Base-by-base conservation (phyloP, 1,140 invertebrate genomes). In the Tyrophagus putrescentiae region DNA sequence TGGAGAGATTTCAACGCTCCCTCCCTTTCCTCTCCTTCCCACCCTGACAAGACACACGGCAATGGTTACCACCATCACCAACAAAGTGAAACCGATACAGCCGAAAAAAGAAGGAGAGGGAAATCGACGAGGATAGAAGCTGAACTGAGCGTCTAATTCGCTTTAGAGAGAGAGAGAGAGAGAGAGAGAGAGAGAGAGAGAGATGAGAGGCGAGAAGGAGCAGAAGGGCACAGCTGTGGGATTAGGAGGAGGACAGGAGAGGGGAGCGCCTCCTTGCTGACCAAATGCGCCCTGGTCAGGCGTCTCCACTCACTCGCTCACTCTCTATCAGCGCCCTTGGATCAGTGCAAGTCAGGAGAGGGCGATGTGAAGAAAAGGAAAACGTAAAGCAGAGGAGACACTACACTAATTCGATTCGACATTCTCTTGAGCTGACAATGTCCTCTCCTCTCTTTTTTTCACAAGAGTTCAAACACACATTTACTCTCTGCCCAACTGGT, bases 211-310 rank as follows among this genome's bases (percentile, higher is more conserved):
- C 13, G 21, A 39, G 21, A 39, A 39, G 13, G 36, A 21, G 31
- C 45, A 48, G 45, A 21, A 48, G 31, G 45, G 31, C 45, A 48
- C 45, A 48, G 45, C 45, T 48, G 45, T 21, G 45, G 45, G 45
- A 48, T 48, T 48, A 48, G 36, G 21, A 21, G 13, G 13, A 48
- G 21, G 21, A 48, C n/a, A 7, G 7, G 45, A 48, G 18, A 48
- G 45, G 45, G 31, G n/a, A n/a, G n/a, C n/a, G n/a, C n/a, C n/a
- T n/a, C 45, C 45, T 13, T 25, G 45, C 31, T 7, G 45, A 48
- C 45, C 45, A 48, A 48, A 48, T 48, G 45, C 45, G 45, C 7
- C 45, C 36, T 39, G 36, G 36, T 39, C 13, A 39, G 36, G 36
- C 36, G 13, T 13, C 13, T 39, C 21, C 21, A 39, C 13, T 13